Evolutionary conservation across 2,888 invertebrate genomes (phyloP).

Genomic region (Chirona hameri): DNA sequence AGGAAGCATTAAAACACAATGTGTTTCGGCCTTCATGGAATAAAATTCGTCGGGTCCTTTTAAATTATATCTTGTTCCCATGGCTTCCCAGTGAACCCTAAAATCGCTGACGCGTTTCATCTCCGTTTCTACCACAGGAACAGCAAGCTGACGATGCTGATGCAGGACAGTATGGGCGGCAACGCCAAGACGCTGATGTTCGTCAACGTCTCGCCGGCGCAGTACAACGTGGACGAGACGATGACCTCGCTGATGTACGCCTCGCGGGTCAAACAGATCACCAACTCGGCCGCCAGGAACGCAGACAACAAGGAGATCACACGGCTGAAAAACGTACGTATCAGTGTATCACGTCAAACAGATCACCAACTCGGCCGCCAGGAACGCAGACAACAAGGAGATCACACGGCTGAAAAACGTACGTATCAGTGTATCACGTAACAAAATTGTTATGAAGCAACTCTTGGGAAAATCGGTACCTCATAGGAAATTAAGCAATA

Average conservation of each 20-base stretch:
- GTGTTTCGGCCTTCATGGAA: too few relatives aligned
- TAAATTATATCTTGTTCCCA: too few relatives aligned
- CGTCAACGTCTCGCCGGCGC: conserved; percentile 54
- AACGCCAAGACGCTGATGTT: conserved; percentile 57
- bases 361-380: conserved; percentile 44
- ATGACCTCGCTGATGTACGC: conserved; percentile 43
- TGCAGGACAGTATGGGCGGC: conserved; percentile 56
- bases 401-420: conserved; percentile 44
- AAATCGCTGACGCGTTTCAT: too few relatives aligned
- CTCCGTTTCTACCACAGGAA: conserved; percentile 47
- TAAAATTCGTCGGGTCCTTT: too few relatives aligned
- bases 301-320: conserved; percentile 44
- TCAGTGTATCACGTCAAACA: too few relatives aligned
- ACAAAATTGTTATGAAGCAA: not conserved
- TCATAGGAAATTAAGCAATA: too few relatives aligned
- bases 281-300: conserved; percentile 44
- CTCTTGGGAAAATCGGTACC: too few relatives aligned
- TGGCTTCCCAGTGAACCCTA: too few relatives aligned
- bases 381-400: conserved; percentile 44
- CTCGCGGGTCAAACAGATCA: conserved; percentile 45
- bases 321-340: conserved; percentile 43
- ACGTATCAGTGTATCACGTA: conserved; percentile 34
- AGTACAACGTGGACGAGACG: conserved; percentile 51
- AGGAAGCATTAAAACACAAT: too few relatives aligned
- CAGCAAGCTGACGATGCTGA: conserved; percentile 54